Evolutionary conservation across 2,888 invertebrate species (phyloP), one percentile per base, ranked within the genome.

Genomic region (Oeneis ivallda): DNA sequence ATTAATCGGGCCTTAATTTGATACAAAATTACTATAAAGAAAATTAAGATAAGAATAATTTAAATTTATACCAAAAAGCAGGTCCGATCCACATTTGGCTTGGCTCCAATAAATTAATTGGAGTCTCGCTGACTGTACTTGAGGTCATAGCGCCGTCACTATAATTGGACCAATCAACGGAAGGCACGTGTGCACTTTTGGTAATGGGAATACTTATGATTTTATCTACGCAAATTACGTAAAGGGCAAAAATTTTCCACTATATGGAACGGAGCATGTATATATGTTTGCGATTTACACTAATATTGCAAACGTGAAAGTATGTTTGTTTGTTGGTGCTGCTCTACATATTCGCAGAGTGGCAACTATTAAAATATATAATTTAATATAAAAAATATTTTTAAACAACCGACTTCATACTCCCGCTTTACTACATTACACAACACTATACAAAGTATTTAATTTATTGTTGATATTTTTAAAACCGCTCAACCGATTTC

Each of bases 31-130:
- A 26, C 49, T 54, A 11, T 37, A 6, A 41, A 26, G 54, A 54
- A 54, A 54, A 39, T 54, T 54, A 54, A 54, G 56, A 56, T 56
- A 56, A 56, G 56, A 56, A 56, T 56, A 39, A 56, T 56, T 56
- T 56, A 39, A 60, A 50, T 60, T 60, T 49, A 60, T 60, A 37
- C 37, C 37, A 19, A 60, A 60, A 50, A 60, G 60, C 47, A 60
- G 60, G 58, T 26, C 54, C 59, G 45, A 19, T 62, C 58, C 58
- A 41, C 62, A 63, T 62, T 69, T 67, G 64, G 67, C 62, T 47
- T 8, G 26, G 54, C 59, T 62, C 66, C 67, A 67, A 63, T 65
- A 64, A 69, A 65, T 62, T 65, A 65, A 69, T 67, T 67, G 60
- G 68, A 57, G 37, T 37, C 61, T n/a, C 41, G 59, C 49, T 34